phyloP scores from a whole-genome alignment of 2,113 vertebrate genomes.

The Grallaria varia region DNA sequence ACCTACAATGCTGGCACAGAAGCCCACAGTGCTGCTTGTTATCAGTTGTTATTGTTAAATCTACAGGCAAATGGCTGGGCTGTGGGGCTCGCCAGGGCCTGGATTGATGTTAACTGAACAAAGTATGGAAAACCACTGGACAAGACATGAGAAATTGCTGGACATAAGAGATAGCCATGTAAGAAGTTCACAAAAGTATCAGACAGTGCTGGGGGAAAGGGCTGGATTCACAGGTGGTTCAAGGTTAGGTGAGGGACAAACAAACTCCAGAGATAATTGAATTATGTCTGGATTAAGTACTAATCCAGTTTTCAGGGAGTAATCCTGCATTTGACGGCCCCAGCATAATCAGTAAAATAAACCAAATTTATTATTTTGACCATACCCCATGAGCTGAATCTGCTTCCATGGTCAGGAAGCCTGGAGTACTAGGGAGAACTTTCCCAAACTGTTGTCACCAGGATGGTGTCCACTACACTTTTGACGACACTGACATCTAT shows the following conservation, averaged over 20 bases:
- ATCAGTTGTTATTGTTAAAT: neutral
- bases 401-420: neutral
- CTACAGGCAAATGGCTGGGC: neutral
- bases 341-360: neutral
- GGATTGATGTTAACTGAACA: neutral
- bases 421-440: accelerated
- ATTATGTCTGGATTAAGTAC: neutral
- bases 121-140: neutral
- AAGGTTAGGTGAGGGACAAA: neutral
- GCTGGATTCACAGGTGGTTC: neutral
- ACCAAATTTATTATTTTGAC: neutral
- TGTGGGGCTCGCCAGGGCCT: neutral
- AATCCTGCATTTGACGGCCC: neutral
- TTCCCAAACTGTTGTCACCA: neutral
- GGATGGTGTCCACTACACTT: neutral
- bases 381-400: neutral
- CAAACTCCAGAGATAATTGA: neutral
- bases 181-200: neutral
- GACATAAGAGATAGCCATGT: neutral
- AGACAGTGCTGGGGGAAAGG: neutral
- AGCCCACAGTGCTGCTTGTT: neutral
- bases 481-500: neutral
- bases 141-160: neutral
- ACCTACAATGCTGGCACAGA: neutral
- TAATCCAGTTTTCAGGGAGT: neutral